Evolutionary conservation across 1,140 invertebrate genomes (phyloP).

Genomic region (Drosophila serrata): DNA sequence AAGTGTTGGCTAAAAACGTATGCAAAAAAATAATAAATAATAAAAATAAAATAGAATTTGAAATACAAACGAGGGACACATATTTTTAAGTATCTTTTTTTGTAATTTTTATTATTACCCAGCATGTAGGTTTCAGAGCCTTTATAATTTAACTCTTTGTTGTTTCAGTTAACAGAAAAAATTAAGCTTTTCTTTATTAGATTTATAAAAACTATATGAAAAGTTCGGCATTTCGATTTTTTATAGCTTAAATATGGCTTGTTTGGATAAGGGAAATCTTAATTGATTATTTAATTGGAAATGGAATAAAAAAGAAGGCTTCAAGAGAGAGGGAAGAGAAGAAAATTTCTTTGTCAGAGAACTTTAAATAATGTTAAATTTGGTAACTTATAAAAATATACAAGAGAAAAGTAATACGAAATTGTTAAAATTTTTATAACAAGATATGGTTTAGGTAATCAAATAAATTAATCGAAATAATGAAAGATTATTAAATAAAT

Average conservation of each 20-base stretch:
- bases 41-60: not conserved
- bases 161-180: constrained; percentile 13
- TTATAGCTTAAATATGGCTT: not conserved
- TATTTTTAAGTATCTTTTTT: constrained; percentile 40
- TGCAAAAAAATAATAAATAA: constrained; percentile 19
- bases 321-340: too few relatives aligned
- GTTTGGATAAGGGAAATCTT: not conserved
- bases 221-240: not conserved
- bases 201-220: not conserved
- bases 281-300: constrained; percentile 4
- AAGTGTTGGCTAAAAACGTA: constrained; percentile 5
- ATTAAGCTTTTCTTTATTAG: constrained; percentile 5
- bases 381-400: too few relatives aligned
- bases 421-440: too few relatives aligned
- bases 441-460: too few relatives aligned
- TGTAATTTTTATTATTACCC: constrained; percentile 16
- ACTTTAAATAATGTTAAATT: too few relatives aligned
- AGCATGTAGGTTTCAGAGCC: constrained; percentile 1
- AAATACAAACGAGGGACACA: constrained; percentile 39
- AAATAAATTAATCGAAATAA: too few relatives aligned
- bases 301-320: not conserved
- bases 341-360: not conserved
- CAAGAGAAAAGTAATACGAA: too few relatives aligned
- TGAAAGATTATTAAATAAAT: too few relatives aligned
- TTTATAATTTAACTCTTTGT: constrained; percentile 19